These are phyloP conservation scores for Drosophila stalkeri DNA, from an alignment of 2,888 invertebrate genomes.

Conservation along the genomic window DNA sequence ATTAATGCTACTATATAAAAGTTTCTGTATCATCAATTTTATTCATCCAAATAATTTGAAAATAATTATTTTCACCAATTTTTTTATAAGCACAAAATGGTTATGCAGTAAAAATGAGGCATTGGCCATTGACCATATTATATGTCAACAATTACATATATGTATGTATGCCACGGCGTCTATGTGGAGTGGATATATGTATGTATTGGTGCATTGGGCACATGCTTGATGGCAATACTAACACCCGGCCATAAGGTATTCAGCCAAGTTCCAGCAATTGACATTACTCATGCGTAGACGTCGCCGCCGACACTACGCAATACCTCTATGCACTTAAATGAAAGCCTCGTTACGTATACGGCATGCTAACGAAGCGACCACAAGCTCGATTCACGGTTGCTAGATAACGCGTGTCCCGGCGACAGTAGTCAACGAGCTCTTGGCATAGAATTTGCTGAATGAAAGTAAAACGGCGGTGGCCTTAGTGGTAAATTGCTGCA, in stretches of 20 bases:
- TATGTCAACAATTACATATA: not conserved
- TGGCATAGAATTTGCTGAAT: conserved; percentile 55
- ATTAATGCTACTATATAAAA: not conserved
- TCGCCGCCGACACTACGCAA: conserved; percentile 61
- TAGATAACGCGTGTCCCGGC: conserved; percentile 33
- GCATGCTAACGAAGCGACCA: conserved; percentile 48
- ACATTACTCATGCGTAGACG: conserved; percentile 71
- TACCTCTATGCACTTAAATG: conserved; percentile 57
- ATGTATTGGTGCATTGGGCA: not conserved
- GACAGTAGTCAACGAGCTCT: conserved; percentile 34
- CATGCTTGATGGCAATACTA: conserved; percentile 37
- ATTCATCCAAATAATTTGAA: conserved; percentile 3
- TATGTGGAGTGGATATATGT: not conserved
- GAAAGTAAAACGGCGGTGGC: conserved; percentile 54
- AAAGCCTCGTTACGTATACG: conserved; percentile 33
- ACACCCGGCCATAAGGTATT: conserved; percentile 26
- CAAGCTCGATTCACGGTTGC: conserved; percentile 8
- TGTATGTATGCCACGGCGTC: not conserved
- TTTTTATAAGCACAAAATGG: conserved; percentile 16
- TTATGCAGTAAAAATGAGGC: conserved; percentile 36
- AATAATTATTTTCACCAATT: not conserved
- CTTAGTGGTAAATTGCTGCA: not conserved
- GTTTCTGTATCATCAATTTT: not conserved
- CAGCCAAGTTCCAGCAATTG: conserved; percentile 40
- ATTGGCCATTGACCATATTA: conserved; percentile 54